A percentile compares a stretch with the other conserved stretches of the same genome.
phyloP scores from a whole-genome alignment of 2,113 vertebrate genomes.

The Crypturellus undulatus region DNA sequence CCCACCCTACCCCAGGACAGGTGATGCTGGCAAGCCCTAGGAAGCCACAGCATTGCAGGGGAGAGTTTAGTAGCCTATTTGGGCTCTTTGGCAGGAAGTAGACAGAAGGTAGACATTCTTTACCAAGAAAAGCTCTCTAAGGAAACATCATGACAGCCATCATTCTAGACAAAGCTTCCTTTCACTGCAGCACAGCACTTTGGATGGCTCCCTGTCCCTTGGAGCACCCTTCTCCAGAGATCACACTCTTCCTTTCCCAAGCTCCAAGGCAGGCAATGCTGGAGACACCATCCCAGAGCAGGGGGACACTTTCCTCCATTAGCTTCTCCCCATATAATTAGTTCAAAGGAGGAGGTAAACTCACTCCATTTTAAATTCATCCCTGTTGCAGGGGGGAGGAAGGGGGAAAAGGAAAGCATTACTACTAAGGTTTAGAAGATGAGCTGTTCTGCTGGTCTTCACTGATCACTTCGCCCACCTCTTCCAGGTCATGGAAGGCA shows the following conservation, averaged over 20 bases:
- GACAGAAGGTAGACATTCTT: neutral
- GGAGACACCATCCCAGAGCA: neutral
- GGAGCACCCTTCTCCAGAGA: neutral
- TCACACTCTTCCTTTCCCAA: neutral
- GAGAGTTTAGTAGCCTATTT: neutral
- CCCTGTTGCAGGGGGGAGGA: no score
- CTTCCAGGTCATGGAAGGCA: neutral
- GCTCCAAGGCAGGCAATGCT: neutral
- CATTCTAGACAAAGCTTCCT: neutral
- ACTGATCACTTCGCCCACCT: neutral
- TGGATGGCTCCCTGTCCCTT: neutral
- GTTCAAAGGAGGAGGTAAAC: neutral
- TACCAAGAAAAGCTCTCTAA: neutral
- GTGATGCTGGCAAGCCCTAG: neutral
- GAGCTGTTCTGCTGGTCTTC: neutral
- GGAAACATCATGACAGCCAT: neutral
- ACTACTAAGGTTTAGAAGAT: neutral
- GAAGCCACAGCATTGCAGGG: accelerated
- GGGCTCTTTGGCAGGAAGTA: accelerated
- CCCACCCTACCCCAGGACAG: neutral
- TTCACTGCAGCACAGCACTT: neutral
- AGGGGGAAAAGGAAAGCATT: neutral
- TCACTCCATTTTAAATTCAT: neutral
- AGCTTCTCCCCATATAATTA: neutral
- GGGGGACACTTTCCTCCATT: neutral